Percentiles rank a stretch among this genome's conserved stretches.
phyloP scores from a whole-genome alignment of 1,140 invertebrate genomes.

The Bradysia coprophila region DNA sequence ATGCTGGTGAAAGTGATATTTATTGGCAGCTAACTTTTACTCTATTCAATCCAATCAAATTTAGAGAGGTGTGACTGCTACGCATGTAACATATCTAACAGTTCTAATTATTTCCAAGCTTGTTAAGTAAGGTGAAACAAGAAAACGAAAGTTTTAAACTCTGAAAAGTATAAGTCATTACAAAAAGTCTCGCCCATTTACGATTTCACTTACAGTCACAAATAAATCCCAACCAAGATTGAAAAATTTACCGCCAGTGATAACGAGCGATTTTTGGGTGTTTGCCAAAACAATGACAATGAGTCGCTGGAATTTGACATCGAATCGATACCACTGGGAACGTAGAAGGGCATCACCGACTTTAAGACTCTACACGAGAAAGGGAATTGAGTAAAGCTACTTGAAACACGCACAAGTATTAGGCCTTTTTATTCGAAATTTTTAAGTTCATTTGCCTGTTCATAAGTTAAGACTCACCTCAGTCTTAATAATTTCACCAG shows the following conservation, averaged over 20 bases:
- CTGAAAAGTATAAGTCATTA: neutral
- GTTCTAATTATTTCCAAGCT: too few species aligned
- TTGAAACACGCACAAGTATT: neutral
- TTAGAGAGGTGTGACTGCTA: too few species aligned
- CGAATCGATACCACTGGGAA: neutral
- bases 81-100: too few species aligned
- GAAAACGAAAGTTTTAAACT: neutral
- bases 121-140: neutral
- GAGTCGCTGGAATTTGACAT: neutral
- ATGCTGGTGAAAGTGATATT: too few species aligned
- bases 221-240: neutral
- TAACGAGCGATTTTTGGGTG: neutral
- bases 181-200: neutral
- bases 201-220: neutral
- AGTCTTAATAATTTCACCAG: neutral
- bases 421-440: neutral
- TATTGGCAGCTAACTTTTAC: too few species aligned
- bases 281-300: neutral
- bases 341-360: neutral
- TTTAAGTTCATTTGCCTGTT: neutral
- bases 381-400: neutral
- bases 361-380: neutral
- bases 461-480: neutral
- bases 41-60: too few species aligned
- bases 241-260: neutral